These are phyloP conservation scores for Pseudorhombus dupliciocellatus DNA, from an alignment of 2,113 vertebrate genomes.

Conservation along the genomic window DNA sequence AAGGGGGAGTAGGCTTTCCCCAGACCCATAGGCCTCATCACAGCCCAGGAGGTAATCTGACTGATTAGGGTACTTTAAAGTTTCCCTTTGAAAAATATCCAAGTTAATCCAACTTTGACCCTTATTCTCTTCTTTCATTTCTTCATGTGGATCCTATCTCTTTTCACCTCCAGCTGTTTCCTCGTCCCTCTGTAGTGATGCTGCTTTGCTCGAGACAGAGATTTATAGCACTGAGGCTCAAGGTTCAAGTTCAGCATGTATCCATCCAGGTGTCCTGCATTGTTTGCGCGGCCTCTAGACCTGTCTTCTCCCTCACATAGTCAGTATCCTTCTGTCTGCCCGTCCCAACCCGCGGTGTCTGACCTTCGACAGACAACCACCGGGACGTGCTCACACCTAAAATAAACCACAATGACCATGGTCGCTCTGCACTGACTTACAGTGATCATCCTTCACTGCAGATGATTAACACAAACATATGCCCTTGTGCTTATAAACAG, in stretches of 20 bases:
- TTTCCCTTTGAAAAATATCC: neutral
- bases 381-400: neutral
- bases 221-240: neutral
- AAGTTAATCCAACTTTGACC: neutral
- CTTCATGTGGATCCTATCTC: neutral
- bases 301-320: neutral
- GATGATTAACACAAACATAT: slow-evolving; percentile 5
- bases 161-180: neutral
- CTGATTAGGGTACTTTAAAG: neutral
- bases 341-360: slow-evolving; percentile 9
- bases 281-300: neutral
- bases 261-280: neutral
- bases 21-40: neutral
- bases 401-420: neutral
- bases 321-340: neutral
- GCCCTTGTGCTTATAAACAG: neutral
- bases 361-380: slow-evolving; percentile 18
- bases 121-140: neutral
- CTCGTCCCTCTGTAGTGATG: neutral
- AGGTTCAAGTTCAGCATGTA: slow-evolving; percentile 13
- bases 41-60: neutral
- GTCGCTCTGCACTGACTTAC: neutral
- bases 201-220: neutral
- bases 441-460: neutral
- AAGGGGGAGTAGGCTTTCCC: neutral